phyloP scores from a whole-genome alignment of 2,797 vertebrate species.

The Hippocampus kuda region DNA sequence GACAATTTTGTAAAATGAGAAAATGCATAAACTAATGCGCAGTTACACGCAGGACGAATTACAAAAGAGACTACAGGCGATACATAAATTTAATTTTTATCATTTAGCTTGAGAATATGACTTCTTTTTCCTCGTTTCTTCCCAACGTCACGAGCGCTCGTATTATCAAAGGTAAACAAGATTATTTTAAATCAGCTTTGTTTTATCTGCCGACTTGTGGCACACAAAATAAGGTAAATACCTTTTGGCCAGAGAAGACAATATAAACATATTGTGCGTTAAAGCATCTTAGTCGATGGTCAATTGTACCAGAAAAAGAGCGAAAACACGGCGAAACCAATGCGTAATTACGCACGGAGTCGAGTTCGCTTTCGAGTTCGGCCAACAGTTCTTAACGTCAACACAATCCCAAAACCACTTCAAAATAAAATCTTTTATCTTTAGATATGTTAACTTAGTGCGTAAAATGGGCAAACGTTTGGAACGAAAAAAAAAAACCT shows the following conservation, averaged over 20 bases:
- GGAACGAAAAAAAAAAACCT: not conserved
- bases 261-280: not conserved
- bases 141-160: not conserved
- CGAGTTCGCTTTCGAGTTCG: not conserved
- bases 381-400: not conserved
- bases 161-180: not conserved
- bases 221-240: not conserved
- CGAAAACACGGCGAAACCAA: not conserved
- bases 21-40: slow-evolving; percentile 14
- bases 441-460: not conserved
- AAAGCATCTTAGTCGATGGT: not conserved
- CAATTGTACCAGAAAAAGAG: not conserved
- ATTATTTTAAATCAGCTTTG: not conserved
- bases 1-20: not conserved
- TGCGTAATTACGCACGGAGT: slow-evolving; percentile 47
- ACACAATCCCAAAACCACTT: not conserved
- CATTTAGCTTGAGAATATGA: not conserved
- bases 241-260: not conserved
- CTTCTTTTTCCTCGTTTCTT: not conserved
- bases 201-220: not conserved
- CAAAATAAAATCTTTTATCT: not conserved
- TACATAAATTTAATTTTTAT: not conserved
- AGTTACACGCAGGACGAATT: slow-evolving; percentile 19
- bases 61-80: not conserved
- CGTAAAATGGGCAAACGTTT: not conserved